A percentile compares a stretch with the other conserved stretches of the same genome.
phyloP scores from a whole-genome alignment of 2,888 invertebrate species.

The Agonopterix subpropinquella region DNA sequence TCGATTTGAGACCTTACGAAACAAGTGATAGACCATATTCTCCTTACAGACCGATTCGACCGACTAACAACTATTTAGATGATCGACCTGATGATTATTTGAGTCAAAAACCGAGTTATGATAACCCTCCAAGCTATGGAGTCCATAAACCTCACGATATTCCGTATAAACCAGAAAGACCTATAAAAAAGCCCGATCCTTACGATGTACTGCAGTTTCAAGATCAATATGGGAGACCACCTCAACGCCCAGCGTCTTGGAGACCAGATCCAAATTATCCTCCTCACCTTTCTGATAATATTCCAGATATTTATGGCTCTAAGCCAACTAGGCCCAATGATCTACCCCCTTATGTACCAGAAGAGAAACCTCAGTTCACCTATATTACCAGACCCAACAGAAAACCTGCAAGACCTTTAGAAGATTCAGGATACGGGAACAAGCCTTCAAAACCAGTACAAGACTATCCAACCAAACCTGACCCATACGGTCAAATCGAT shows the following conservation, averaged over 20 bases:
- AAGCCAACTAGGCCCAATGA: constrained; percentile 21
- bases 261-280: constrained; percentile 38
- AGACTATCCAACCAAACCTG: constrained; percentile 18
- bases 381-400: constrained; percentile 53
- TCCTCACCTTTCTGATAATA: constrained; percentile 25
- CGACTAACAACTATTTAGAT: constrained; percentile 13
- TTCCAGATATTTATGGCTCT: constrained; percentile 31
- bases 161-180: constrained; percentile 36
- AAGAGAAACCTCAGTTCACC: constrained; percentile 47
- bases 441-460: constrained; percentile 17
- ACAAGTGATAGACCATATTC: constrained; percentile 19
- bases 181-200: constrained; percentile 31
- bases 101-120: constrained; percentile 38
- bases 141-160: constrained; percentile 47
- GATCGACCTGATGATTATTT: constrained; percentile 53
- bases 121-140: constrained; percentile 52
- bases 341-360: constrained; percentile 19
- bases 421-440: constrained; percentile 21
- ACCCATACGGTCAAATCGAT: constrained; percentile 21
- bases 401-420: constrained; percentile 35
- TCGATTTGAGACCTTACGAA: constrained; percentile 33
- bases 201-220: constrained; percentile 51
- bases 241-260: constrained; percentile 19
- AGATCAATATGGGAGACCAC: constrained; percentile 15
- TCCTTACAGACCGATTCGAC: constrained; percentile 29